Base-by-base conservation (phyloP, 2,113 vertebrate genomes). In the Microtus oregoni region DNA sequence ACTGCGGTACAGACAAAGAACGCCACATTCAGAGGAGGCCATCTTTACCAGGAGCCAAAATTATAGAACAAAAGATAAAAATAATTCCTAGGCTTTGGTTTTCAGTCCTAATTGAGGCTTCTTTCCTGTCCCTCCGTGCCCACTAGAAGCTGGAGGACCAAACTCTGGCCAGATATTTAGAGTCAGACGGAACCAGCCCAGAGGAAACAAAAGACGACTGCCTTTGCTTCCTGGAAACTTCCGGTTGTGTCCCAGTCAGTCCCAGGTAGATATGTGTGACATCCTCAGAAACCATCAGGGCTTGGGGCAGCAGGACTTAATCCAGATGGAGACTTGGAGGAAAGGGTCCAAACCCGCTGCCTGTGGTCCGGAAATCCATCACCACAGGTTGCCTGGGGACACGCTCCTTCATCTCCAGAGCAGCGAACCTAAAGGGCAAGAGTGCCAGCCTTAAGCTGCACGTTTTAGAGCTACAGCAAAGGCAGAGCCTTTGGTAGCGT, bases 31-130 rank as follows among this genome's bases (percentile, higher is more conserved):
- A 38, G 41, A 91, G 38, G 65, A 93, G 26, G 50, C 32, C 32
- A 73, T 94, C 83, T 96, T 58, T 73, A 90, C 20, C 28, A 32
- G 65, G 55, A 95, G 50, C 76, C 86, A 63, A 90, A 94, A 86
- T 82, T 63, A 75, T 65, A 55, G 35, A 28, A 52, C 19, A n/a
- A 91, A 89, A 88, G 35, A 82, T 2, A 55, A 65, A 86, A 47
- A 32, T 72, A 76, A 91, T 61, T 26, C 22, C 58, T 38, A 92
- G 28, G 38, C 65, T 89, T 72, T 91, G 32, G 28, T 58, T 83
- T 85, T 68, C 41, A 79, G 24, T 92, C 86, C 82, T 90, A 90
- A 50, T 26, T 55, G 32, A 65, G 76, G 32, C n/a, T 35, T 47
- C 58, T 88, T 93, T 91, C 78, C 26, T 93, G 79, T 87, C 10